Conservation (phyloP, 2,797 vertebrate species). For the Sebastiscus tertius region DNA sequence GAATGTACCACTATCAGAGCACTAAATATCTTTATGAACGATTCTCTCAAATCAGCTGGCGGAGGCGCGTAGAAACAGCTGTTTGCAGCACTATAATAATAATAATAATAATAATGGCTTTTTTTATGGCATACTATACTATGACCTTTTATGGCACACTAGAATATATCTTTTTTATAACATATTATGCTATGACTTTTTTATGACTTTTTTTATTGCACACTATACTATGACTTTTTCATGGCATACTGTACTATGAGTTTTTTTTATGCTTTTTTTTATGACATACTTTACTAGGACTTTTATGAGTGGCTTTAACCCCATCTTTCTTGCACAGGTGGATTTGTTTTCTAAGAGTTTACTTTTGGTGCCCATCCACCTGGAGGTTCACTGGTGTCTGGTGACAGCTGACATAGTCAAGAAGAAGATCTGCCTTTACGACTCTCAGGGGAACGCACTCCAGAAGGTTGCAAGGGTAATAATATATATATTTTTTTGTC, state of each 20-base stretch:
- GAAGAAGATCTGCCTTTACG: constrained; percentile 93
- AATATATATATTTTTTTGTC: not conserved
- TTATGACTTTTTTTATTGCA: not conserved
- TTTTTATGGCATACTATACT: not conserved
- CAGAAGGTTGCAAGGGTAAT: constrained; percentile 87
- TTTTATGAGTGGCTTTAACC: not conserved
- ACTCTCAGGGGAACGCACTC: constrained; percentile 94
- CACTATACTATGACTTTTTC: not conserved
- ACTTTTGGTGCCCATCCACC: constrained; percentile 94
- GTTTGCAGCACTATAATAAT: too few species aligned
- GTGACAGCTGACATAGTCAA: constrained; percentile 91
- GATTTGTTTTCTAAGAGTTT: constrained; percentile 95
- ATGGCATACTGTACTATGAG: not conserved
- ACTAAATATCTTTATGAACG: too few species aligned
- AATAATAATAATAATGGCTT: too few species aligned
- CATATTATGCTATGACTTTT: not conserved
- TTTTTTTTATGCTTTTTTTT: not conserved
- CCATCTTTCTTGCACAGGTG: constrained; percentile 79
- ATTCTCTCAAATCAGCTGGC: too few species aligned
- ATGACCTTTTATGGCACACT: not conserved
- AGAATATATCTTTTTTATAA: not conserved
- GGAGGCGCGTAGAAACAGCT: too few species aligned
- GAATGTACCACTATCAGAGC: too few species aligned
- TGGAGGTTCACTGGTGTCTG: constrained; percentile 98
- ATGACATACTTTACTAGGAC: not conserved